These are phyloP conservation scores for Sturnira hondurensis DNA, from an alignment of 2,113 vertebrate species.

Conservation along the genomic window DNA sequence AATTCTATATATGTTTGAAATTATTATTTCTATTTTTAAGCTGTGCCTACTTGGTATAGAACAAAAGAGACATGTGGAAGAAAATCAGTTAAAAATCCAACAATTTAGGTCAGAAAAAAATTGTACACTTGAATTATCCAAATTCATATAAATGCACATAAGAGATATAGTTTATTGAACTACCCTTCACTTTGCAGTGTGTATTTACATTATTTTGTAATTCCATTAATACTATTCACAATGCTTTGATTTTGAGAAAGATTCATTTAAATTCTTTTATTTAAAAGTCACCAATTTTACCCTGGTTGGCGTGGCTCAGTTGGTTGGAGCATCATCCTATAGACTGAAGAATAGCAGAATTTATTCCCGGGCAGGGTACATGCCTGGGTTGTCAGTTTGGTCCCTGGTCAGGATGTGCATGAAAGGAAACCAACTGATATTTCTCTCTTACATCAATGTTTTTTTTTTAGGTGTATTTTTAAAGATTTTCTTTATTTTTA, in stretches of 20 bases:
- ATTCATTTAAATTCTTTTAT: not conserved
- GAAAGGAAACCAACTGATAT: too few species aligned
- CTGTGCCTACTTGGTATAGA: not conserved
- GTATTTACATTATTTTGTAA: slow-evolving; percentile 15
- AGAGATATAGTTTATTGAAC: not conserved
- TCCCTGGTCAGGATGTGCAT: too few species aligned
- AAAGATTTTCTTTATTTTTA: too few species aligned
- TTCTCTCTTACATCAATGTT: too few species aligned
- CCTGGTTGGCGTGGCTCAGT: too few species aligned
- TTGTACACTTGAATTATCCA: not conserved
- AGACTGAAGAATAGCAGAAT: too few species aligned
- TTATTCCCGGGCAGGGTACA: too few species aligned
- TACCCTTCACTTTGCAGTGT: not conserved
- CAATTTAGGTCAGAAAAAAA: not conserved
- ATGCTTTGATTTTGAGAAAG: not conserved
- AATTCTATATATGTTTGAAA: not conserved
- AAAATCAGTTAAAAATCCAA: slow-evolving; percentile 7
- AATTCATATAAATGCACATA: not conserved
- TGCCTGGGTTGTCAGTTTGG: too few species aligned
- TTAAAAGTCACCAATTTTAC: not conserved
- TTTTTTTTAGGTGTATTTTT: too few species aligned
- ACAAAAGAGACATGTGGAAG: not conserved
- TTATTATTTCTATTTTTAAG: slow-evolving; percentile 25
- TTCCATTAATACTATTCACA: not conserved
- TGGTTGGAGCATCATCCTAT: too few species aligned